phyloP scores from a whole-genome alignment of 2,797 vertebrate species.

The Hoplostethus mediterraneus region DNA sequence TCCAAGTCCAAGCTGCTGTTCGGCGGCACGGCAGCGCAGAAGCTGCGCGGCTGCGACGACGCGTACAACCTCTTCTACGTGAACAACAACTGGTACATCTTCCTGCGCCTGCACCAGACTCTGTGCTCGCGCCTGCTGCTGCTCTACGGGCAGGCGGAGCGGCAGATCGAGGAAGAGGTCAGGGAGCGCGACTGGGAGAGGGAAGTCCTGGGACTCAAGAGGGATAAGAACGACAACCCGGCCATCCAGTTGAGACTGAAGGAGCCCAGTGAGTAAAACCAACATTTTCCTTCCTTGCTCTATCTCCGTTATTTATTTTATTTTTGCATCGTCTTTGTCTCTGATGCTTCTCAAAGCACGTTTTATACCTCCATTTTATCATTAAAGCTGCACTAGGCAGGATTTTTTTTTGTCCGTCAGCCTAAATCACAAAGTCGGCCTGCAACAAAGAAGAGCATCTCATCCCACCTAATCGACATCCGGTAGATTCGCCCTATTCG shows the following conservation, averaged over 20 bases:
- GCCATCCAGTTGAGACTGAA: constrained; percentile 96
- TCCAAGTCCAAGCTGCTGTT: constrained; percentile 96
- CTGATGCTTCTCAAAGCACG: too few species aligned
- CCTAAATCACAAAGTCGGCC: too few species aligned
- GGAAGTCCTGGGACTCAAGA: constrained; percentile 93
- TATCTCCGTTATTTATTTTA: neutral
- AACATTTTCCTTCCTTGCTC: neutral
- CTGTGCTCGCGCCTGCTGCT: constrained; percentile 93
- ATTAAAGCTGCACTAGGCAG: too few species aligned
- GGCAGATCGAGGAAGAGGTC: constrained; percentile 95
- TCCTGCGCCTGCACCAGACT: constrained; percentile 97
- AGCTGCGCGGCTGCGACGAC: constrained; percentile 90
- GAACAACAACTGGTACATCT: constrained; percentile 99
- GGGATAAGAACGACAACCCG: constrained; percentile 95
- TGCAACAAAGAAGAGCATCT: too few species aligned
- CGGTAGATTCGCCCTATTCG: too few species aligned
- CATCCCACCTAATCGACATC: too few species aligned
- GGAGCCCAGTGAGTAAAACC: constrained; percentile 93
- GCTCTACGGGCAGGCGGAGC: constrained; percentile 95
- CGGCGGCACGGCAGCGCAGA: constrained; percentile 90
- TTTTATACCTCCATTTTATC: too few species aligned
- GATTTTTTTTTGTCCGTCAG: too few species aligned
- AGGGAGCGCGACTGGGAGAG: constrained; percentile 95
- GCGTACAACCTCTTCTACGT: constrained; percentile 98
- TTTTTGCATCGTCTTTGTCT: too few species aligned